Evolutionary conservation across 1,140 invertebrate genomes (phyloP), one percentile per base, ranked within the genome.

Genomic region (Leptopilina boulardi): DNA sequence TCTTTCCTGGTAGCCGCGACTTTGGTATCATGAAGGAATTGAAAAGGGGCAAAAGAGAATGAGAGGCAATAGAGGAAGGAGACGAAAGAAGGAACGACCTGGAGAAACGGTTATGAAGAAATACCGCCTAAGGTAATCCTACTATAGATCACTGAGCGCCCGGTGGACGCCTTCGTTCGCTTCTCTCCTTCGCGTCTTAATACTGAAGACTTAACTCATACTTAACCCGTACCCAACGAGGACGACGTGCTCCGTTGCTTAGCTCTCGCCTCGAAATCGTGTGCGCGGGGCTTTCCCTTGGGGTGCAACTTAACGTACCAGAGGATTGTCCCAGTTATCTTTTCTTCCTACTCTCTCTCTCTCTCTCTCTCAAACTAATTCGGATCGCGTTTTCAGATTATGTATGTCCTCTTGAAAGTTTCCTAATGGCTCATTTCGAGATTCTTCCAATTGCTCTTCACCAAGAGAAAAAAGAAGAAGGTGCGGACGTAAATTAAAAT

Each of bases 41-140:
- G 26, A 38, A 10, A 59, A 80, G 70, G 77, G 77, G 75, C 59
- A 44, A 73, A n/a, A n/a, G n/a, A n/a, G n/a, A n/a, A n/a, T n/a
- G n/a, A n/a, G n/a, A n/a, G n/a, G n/a, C n/a, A n/a, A n/a, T n/a
- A n/a, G n/a, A 47, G 44, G 66, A 13, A 51, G 19, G 74, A 73
- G 56, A 77, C 78, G 76, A 47, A 80, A 70, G 77, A 87, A 85
- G 85, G 83, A 84, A 84, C 81, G 83, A 87, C 85, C 80, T 73
- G 74, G 81, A 86, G 85, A 83, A 84, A 86, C 84, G 84, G 86
- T 90, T 89, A 90, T 90, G 88, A 90, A 90, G 89, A 90, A 90
- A 90, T 90, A 90, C 89, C 88, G 87, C 88, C 84, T 77, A 78
- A 83, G 87, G 87, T 90, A 90, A 90, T 90, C 89, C 89, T 79